A percentile compares a stretch with the other conserved stretches of the same genome.
These are phyloP conservation scores for Diaperis boleti DNA, from an alignment of 2,888 invertebrate genomes.

Conservation along the genomic window DNA sequence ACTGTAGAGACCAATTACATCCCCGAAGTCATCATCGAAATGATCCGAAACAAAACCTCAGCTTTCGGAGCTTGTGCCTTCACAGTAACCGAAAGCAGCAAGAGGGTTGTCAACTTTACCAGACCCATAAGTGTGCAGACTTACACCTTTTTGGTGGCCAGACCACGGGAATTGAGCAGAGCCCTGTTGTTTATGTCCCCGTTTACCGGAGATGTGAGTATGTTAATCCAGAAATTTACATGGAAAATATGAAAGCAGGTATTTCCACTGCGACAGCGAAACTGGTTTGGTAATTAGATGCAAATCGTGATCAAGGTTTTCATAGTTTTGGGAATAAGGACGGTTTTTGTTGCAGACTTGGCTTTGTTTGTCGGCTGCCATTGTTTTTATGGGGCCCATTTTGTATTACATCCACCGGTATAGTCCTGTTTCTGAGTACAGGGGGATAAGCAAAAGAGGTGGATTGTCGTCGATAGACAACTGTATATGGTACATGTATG, in stretches of 20 bases:
- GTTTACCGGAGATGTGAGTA: constrained; percentile 76
- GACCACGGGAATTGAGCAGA: constrained; percentile 84
- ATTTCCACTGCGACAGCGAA: background rate
- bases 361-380: constrained; percentile 81
- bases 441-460: constrained; percentile 69
- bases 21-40: constrained; percentile 66
- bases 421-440: constrained; percentile 79
- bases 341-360: constrained; percentile 75
- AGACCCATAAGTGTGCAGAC: constrained; percentile 81
- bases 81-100: constrained; percentile 69
- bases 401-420: constrained; percentile 79
- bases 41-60: constrained; percentile 68
- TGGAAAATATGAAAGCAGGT: background rate
- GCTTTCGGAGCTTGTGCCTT: constrained; percentile 74
- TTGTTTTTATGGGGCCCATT: constrained; percentile 82
- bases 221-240: background rate
- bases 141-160: constrained; percentile 82
- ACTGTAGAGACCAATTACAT: constrained; percentile 57
- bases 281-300: no score
- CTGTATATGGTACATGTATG: constrained; percentile 90
- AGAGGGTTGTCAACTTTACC: constrained; percentile 79
- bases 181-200: constrained; percentile 88
- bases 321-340: background rate
- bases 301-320: background rate
- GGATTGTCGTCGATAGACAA: constrained; percentile 76